Evolutionary conservation across 2,888 invertebrate species (phyloP).

Genomic region (Melieria crassipennis): DNA sequence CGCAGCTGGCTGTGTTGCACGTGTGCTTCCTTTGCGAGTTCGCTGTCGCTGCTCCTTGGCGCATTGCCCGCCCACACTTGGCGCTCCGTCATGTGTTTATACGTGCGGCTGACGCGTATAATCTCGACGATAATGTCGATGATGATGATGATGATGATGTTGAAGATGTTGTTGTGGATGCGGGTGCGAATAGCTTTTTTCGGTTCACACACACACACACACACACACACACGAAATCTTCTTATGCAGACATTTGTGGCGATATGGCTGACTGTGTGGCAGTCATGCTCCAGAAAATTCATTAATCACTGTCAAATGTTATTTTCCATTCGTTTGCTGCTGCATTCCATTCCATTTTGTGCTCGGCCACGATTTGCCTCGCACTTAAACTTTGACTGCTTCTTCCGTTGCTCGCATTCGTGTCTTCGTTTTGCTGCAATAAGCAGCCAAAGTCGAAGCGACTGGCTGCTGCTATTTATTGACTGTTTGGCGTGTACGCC

Average conservation of each 20-base stretch:
- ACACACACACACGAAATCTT: background rate
- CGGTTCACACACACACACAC: no score
- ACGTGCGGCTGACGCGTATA: background rate
- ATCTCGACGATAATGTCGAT: background rate
- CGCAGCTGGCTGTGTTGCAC: background rate
- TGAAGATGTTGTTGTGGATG: background rate
- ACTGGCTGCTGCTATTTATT: no score
- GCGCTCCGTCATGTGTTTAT: background rate
- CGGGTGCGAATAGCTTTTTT: background rate
- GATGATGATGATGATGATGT: background rate
- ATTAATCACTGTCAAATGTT: conserved; percentile 58
- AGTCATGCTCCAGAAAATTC: conserved; percentile 51
- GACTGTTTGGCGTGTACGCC: no score
- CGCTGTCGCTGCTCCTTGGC: background rate
- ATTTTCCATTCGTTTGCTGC: conserved; percentile 15
- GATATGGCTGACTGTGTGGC: background rate
- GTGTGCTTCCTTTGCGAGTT: background rate
- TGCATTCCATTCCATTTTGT: no score
- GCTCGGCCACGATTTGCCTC: no score
- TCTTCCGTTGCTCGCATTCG: no score
- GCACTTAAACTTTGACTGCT: no score
- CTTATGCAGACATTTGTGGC: background rate
- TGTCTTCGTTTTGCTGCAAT: no score
- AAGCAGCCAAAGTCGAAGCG: no score
- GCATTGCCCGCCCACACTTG: background rate